Conservation (phyloP, 2,113 vertebrate species). For the Desmodus rotundus region DNA sequence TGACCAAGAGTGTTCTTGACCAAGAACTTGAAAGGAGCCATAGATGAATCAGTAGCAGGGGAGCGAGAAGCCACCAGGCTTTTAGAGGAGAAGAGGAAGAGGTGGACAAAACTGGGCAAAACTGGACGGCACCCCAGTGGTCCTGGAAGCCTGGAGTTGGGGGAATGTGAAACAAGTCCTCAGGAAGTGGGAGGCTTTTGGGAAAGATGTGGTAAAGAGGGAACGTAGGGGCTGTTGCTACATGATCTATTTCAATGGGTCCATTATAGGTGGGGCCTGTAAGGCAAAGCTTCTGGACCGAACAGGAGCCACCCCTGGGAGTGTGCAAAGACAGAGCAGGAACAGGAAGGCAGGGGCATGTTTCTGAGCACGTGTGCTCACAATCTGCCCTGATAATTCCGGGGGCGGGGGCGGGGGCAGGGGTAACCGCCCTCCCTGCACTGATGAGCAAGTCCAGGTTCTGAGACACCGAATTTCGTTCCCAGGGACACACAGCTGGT, state of each 20-base stretch:
- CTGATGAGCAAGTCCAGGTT: background rate
- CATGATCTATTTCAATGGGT: background rate
- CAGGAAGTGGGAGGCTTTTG: background rate
- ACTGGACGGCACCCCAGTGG: background rate
- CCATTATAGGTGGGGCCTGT: rapidly evolving
- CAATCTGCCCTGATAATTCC: too few species aligned
- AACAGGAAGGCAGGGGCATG: rapidly evolving
- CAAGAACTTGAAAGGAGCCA: background rate
- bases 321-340: background rate
- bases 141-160: background rate
- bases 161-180: rapidly evolving
- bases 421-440: background rate
- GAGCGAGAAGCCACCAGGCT: background rate
- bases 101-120: background rate
- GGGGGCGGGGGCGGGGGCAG: rapidly evolving
- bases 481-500: background rate
- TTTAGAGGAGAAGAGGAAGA: background rate
- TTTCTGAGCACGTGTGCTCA: background rate
- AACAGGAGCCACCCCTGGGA: background rate
- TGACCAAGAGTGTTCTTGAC: background rate
- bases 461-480: rapidly evolving
- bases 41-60: background rate
- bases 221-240: background rate
- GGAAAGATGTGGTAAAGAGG: background rate
- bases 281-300: background rate